Evolutionary conservation across 1,140 invertebrate species (phyloP).

Genomic region (Rhyzopertha dominica): DNA sequence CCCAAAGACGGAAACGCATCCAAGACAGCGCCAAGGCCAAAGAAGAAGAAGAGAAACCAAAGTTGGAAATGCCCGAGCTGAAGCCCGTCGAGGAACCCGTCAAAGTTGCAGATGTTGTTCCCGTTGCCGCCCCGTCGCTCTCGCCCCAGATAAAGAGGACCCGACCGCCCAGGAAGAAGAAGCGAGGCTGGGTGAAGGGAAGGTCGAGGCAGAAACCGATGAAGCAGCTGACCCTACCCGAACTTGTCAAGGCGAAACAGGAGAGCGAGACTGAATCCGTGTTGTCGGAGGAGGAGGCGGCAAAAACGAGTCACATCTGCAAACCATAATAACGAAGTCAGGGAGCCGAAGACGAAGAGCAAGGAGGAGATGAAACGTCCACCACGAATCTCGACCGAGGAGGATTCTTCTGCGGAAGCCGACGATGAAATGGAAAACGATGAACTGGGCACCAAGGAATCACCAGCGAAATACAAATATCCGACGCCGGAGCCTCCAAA

Average conservation of each 20-base stretch:
- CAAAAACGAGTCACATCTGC: constrained; percentile 15
- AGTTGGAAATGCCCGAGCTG: constrained; percentile 11
- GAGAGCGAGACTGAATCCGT: constrained; percentile 39
- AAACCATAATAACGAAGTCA: background rate
- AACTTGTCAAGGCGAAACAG: constrained; percentile 33
- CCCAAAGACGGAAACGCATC: constrained; percentile 45
- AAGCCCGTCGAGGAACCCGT: background rate
- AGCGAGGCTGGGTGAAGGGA: constrained; percentile 42
- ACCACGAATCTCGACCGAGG: constrained; percentile 46
- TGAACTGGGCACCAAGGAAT: too few relatives aligned
- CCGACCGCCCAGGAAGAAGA: constrained; percentile 36
- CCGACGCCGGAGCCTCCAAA: too few relatives aligned
- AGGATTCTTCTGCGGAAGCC: constrained; percentile 57
- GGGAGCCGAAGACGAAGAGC: constrained; percentile 27
- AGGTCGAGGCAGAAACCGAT: constrained; percentile 20
- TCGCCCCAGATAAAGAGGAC: constrained; percentile 30
- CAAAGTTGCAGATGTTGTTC: constrained; percentile 5
- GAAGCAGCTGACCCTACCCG: constrained; percentile 34
- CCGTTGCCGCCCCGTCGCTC: constrained; percentile 8
- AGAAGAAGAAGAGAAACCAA: constrained; percentile 21
- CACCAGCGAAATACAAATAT: too few relatives aligned
- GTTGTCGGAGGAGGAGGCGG: constrained; percentile 37
- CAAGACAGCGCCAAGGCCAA: constrained; percentile 21
- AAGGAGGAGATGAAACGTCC: constrained; percentile 48
- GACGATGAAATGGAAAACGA: constrained; percentile 61